Conservation (phyloP, 2,888 invertebrate genomes). For the Drosophila merina region DNA sequence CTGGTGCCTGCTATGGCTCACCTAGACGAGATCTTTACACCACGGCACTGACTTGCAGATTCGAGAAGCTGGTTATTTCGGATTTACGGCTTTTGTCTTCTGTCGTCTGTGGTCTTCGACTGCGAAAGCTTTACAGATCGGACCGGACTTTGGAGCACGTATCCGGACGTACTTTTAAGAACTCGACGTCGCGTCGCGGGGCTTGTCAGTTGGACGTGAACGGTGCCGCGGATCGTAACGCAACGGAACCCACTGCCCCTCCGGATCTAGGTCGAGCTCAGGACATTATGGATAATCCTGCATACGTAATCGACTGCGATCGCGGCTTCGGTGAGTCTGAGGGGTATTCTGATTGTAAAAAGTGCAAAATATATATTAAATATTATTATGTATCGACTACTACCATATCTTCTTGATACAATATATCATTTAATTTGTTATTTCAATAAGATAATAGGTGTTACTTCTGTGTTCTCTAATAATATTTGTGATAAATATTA, state of each 20-base stretch:
- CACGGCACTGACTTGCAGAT: conserved; percentile 39
- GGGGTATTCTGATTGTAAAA: no score
- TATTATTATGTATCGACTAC: no score
- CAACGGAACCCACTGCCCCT: conserved; percentile 7
- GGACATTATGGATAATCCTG: conserved; percentile 73
- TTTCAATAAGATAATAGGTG: no score
- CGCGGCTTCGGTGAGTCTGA: conserved; percentile 58
- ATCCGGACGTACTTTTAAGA: conserved; percentile 29
- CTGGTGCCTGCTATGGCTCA: no score
- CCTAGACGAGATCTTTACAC: conserved; percentile 4
- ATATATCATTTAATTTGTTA: no score
- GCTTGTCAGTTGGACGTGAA: conserved; percentile 25
- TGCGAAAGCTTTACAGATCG: conserved; percentile 29
- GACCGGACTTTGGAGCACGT: conserved; percentile 41
- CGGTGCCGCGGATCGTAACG: conserved; percentile 14
- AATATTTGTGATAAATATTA: no score
- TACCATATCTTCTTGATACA: no score
- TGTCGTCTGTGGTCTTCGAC: neutral
- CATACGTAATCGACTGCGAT: conserved; percentile 69
- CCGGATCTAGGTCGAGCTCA: neutral
- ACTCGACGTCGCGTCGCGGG: neutral
- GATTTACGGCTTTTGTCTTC: conserved; percentile 21
- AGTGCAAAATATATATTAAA: no score
- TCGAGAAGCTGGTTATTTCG: conserved; percentile 22
- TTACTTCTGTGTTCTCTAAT: no score